phyloP scores from a whole-genome alignment of 2,888 invertebrate species.

The Aphodius granarius region DNA sequence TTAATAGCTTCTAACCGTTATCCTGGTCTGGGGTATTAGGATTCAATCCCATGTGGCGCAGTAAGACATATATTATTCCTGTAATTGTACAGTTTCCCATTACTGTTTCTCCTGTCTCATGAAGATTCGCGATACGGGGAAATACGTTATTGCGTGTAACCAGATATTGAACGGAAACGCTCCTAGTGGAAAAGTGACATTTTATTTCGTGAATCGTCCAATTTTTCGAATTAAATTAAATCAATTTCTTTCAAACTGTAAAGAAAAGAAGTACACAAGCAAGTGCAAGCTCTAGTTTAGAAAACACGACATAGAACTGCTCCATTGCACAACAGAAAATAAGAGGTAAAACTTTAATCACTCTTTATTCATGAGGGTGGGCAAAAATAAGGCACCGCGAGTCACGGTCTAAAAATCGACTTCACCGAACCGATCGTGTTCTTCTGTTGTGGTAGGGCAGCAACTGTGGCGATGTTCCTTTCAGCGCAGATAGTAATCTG shows the following conservation, averaged over 20 bases:
- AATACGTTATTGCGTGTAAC: not conserved
- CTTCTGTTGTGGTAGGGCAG: not conserved
- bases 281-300: no score
- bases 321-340: no score
- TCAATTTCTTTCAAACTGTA: not conserved
- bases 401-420: not conserved
- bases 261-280: not conserved
- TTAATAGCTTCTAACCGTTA: not conserved
- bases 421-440: not conserved
- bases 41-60: not conserved
- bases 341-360: not conserved
- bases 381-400: not conserved
- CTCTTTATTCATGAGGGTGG: not conserved
- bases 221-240: not conserved
- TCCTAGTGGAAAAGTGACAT: not conserved
- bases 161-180: not conserved
- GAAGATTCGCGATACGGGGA: not conserved
- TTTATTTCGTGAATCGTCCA: not conserved
- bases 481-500: constrained; percentile 13
- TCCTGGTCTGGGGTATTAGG: not conserved
- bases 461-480: not conserved
- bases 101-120: not conserved
- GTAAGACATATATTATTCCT: not conserved
- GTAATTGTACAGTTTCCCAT: not conserved
- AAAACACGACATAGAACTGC: no score